Evolutionary conservation across 2,888 invertebrate species (phyloP).

Genomic region (Platycheirus albimanus): DNA sequence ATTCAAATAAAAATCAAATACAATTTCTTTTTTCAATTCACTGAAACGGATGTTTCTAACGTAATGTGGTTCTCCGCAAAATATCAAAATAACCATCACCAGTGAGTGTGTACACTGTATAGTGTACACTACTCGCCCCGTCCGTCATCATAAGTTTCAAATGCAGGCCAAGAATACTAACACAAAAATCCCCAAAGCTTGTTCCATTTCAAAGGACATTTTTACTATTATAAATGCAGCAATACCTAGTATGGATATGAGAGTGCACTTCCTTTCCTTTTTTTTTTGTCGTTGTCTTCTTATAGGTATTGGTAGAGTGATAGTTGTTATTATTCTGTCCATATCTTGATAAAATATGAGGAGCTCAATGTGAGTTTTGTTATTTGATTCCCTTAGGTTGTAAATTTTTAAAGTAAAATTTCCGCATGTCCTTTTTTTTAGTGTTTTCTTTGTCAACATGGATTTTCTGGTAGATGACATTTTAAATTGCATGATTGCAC

Average conservation of each 20-base stretch:
- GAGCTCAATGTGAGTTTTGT: background rate
- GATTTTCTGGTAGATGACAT: slow-evolving; percentile 17
- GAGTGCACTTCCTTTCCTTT: slow-evolving; percentile 11
- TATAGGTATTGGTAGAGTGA: too few relatives aligned
- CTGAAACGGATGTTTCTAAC: background rate
- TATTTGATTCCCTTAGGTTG: slow-evolving; percentile 21
- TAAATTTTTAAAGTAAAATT: slow-evolving; percentile 22
- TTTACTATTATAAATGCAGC: slow-evolving; percentile 48
- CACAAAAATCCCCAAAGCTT: background rate
- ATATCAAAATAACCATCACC: slow-evolving; percentile 1
- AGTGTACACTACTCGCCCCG: background rate
- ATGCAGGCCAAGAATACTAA: background rate
- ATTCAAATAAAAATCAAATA: slow-evolving; percentile 48
- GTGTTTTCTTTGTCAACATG: slow-evolving; percentile 14
- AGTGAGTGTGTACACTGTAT: too few relatives aligned
- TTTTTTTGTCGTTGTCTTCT: too few relatives aligned
- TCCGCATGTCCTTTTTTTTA: slow-evolving; percentile 1
- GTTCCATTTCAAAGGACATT: slow-evolving; percentile 13
- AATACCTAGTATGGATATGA: slow-evolving; percentile 24
- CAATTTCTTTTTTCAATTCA: background rate
- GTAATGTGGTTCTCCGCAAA: background rate
- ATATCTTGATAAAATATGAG: slow-evolving; percentile 1
- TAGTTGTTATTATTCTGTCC: background rate
- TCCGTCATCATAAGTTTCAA: background rate
- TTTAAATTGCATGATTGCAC: slow-evolving; percentile 42